A percentile compares a stretch with the other conserved stretches of the same genome.
Conservation (phyloP, 2,797 vertebrate species). For the Chromis chromis region DNA sequence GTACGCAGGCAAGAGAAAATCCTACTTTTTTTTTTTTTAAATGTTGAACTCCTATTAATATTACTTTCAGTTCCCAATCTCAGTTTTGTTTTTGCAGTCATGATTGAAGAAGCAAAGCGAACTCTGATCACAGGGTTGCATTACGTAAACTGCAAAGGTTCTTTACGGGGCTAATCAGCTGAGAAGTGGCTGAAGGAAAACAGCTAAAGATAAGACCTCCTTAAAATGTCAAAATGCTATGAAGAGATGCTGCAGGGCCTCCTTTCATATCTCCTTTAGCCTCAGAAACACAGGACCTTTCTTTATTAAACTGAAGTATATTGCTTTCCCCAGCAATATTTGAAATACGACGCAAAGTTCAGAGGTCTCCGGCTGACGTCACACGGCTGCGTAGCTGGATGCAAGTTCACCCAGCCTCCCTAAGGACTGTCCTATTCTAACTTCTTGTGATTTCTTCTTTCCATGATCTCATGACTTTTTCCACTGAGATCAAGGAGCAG, state of each 20-base stretch:
- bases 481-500: slow-evolving; percentile 61
- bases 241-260: slow-evolving; percentile 31
- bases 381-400: slow-evolving; percentile 44
- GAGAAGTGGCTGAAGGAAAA: slow-evolving; percentile 10
- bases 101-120: background rate
- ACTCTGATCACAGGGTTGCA: background rate
- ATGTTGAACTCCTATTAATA: background rate
- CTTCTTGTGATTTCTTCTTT: slow-evolving; percentile 60
- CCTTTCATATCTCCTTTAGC: slow-evolving; percentile 39
- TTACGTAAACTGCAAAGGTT: slow-evolving; percentile 19
- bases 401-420: slow-evolving; percentile 45
- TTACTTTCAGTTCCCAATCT: background rate
- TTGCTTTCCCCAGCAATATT: slow-evolving; percentile 53
- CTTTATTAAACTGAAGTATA: slow-evolving; percentile 61
- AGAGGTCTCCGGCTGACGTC: slow-evolving; percentile 62
- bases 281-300: slow-evolving; percentile 24
- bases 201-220: slow-evolving; percentile 32
- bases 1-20: background rate
- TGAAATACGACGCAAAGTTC: slow-evolving; percentile 45
- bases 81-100: slow-evolving; percentile 4
- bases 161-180: slow-evolving; percentile 11
- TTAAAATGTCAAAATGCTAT: slow-evolving; percentile 43
- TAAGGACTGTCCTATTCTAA: slow-evolving; percentile 43
- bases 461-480: slow-evolving; percentile 74
- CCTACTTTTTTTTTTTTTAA: too few species aligned